Evolutionary conservation across 2,113 vertebrate species (phyloP).

Genomic region (Theristicus caerulescens): DNA sequence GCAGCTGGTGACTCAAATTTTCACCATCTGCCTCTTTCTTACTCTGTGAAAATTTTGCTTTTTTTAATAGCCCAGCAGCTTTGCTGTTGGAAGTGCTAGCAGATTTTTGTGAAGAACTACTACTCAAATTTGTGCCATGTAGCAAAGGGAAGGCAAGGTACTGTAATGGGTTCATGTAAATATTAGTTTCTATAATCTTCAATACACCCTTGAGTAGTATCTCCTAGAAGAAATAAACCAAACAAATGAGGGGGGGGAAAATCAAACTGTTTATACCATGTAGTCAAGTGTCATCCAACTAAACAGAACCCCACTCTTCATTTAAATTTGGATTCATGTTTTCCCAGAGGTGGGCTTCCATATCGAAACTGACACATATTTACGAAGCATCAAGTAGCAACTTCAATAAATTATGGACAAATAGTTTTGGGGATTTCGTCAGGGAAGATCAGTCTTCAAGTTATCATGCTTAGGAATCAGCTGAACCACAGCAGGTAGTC

Average conservation of each 20-base stretch:
- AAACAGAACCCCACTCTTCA: not conserved
- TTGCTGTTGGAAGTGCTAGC: conserved; percentile 61
- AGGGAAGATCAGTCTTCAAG: not conserved
- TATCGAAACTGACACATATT: not conserved
- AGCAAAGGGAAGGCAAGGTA: conserved; percentile 87
- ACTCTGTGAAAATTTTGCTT: conserved; percentile 76
- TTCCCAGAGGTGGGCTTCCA: not conserved
- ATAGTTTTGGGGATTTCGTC: not conserved
- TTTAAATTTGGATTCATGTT: not conserved
- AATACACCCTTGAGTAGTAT: conserved; percentile 87
- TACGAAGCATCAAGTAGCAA: not conserved
- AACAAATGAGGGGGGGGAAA: not conserved
- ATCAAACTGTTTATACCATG: not conserved
- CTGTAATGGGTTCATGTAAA: conserved; percentile 84
- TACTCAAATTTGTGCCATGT: conserved; percentile 58
- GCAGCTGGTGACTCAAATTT: conserved; percentile 68
- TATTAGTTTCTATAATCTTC: conserved; percentile 86
- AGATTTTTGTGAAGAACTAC: conserved; percentile 73
- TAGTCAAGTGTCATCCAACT: not conserved
- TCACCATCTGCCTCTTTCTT: conserved; percentile 77
- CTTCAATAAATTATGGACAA: not conserved
- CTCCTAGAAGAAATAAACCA: conserved; percentile 76
- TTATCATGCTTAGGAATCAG: not conserved
- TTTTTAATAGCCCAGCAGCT: conserved; percentile 60
- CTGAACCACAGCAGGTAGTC: not conserved